Evolutionary conservation across 2,888 invertebrate species (phyloP).

Genomic region (Choreutis nemorana): DNA sequence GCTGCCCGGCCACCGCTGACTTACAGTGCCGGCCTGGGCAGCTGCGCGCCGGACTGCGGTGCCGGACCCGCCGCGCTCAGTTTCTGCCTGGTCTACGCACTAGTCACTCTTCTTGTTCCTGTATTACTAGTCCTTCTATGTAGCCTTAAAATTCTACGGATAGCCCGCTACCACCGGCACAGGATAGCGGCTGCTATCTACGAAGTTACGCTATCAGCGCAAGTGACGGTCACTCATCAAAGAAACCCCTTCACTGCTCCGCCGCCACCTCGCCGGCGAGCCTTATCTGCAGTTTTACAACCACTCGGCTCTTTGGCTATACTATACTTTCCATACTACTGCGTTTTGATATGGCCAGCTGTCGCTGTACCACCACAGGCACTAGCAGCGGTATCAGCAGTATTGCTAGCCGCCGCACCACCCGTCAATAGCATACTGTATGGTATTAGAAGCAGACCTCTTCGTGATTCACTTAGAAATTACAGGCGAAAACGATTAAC

Average conservation of each 20-base stretch:
- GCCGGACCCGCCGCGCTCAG: slow-evolving; percentile 66
- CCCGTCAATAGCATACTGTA: slow-evolving; percentile 80
- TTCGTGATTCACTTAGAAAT: slow-evolving; percentile 77
- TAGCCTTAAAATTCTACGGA: slow-evolving; percentile 74
- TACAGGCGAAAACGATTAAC: slow-evolving; percentile 81
- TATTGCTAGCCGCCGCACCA: slow-evolving; percentile 74
- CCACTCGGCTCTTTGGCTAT: slow-evolving; percentile 75
- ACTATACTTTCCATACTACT: slow-evolving; percentile 79
- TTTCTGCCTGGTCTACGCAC: slow-evolving; percentile 72
- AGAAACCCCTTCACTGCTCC: slow-evolving; percentile 80
- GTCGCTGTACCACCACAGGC: slow-evolving; percentile 36
- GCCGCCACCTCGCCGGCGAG: slow-evolving; percentile 70
- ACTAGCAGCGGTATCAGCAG: slow-evolving; percentile 68
- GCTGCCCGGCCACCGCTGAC: slow-evolving; percentile 61
- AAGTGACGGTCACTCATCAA: slow-evolving; percentile 84
- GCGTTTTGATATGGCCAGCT: slow-evolving; percentile 73
- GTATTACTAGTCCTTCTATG: slow-evolving; percentile 74
- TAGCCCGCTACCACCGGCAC: slow-evolving; percentile 79
- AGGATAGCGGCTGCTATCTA: slow-evolving; percentile 86
- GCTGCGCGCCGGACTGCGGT: slow-evolving; percentile 74
- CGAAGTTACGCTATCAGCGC: slow-evolving; percentile 84
- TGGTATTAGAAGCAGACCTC: slow-evolving; percentile 76
- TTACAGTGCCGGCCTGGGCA: slow-evolving; percentile 59
- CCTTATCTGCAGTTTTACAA: slow-evolving; percentile 74
- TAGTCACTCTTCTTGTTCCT: slow-evolving; percentile 72